These are phyloP conservation scores for Cettia cetti DNA, from an alignment of 2,113 vertebrate genomes.

Conservation along the genomic window DNA sequence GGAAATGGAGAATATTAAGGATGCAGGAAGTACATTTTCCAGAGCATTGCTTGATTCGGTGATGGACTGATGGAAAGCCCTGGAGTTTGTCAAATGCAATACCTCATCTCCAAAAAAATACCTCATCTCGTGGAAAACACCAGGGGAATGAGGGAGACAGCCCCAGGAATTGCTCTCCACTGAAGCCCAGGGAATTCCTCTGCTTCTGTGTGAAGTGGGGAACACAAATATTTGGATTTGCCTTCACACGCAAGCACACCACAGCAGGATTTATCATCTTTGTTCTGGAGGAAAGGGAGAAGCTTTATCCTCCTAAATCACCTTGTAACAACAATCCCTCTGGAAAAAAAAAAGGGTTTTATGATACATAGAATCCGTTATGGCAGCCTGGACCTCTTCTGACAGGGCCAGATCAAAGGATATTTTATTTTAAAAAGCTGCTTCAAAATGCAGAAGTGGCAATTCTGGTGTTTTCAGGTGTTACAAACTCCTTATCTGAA, in stretches of 20 bases:
- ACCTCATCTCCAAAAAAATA: neutral
- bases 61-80: constrained; percentile 47
- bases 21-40: constrained; percentile 70
- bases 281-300: neutral
- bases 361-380: neutral
- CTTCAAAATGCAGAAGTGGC: neutral
- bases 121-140: neutral
- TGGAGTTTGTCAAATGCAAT: constrained; percentile 66
- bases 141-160: neutral
- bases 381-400: neutral
- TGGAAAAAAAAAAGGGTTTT: neutral
- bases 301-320: neutral
- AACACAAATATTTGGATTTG: neutral
- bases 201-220: neutral
- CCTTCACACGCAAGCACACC: neutral
- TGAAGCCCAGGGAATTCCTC: neutral
- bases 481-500: neutral
- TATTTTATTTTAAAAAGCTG: neutral
- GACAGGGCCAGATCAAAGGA: neutral
- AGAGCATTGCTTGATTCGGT: constrained; percentile 54
- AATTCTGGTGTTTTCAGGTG: neutral
- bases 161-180: neutral
- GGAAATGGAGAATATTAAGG: constrained; percentile 27
- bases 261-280: neutral
- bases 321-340: neutral